These are phyloP conservation scores for Holocentrus rufus DNA, from an alignment of 2,797 vertebrate genomes.

Conservation along the genomic window DNA sequence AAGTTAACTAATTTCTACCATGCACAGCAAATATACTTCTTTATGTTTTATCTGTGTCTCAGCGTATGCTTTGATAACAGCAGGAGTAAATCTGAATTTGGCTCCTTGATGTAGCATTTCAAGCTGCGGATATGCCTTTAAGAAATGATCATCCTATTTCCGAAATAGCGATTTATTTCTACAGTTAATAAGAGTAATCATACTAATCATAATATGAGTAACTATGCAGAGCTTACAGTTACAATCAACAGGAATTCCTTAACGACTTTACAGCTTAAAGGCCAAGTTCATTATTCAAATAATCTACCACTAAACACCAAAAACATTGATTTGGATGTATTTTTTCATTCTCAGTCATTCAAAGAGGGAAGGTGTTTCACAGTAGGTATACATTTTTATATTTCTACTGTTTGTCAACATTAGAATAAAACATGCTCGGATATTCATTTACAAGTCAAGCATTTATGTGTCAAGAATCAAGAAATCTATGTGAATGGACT, in stretches of 20 bases:
- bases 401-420: background rate
- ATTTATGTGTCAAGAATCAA: too few species aligned
- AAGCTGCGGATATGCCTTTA: background rate
- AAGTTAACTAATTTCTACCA: background rate
- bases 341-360: too few species aligned
- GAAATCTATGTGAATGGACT: background rate
- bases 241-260: too few species aligned
- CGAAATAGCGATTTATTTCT: background rate
- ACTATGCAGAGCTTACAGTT: too few species aligned
- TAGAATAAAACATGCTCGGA: background rate
- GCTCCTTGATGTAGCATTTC: background rate
- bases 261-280: background rate
- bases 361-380: too few species aligned
- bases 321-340: too few species aligned
- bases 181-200: background rate
- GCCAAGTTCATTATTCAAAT: background rate
- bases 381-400: too few species aligned
- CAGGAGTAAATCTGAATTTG: background rate
- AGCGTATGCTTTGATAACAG: slow-evolving; percentile 2
- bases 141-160: background rate
- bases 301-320: background rate
- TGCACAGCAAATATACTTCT: background rate
- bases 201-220: background rate
- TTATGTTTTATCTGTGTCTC: background rate
- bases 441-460: too few species aligned